phyloP scores from a whole-genome alignment of 2,113 vertebrate species.

The Phyllostomus hastatus region DNA sequence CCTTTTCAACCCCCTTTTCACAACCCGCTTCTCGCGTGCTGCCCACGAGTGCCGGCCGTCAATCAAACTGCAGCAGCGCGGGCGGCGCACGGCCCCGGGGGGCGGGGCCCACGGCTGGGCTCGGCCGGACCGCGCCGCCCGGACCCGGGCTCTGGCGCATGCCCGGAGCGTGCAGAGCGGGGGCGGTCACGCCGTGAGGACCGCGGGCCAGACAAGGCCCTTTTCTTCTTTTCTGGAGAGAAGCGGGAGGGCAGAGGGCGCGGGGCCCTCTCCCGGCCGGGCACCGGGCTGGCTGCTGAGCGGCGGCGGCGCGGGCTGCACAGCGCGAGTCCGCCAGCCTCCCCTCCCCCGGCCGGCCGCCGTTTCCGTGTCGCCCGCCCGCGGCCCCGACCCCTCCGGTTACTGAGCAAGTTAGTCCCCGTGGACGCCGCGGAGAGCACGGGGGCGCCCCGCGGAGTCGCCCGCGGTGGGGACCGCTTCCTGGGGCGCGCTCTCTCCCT shows the following conservation, averaged over 20 bases:
- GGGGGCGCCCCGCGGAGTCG: neutral
- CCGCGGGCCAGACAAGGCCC: neutral
- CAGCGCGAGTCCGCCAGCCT: neutral
- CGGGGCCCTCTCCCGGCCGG: accelerated
- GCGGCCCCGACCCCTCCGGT: too few relatives aligned
- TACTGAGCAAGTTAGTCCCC: neutral
- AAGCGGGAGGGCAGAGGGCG: accelerated
- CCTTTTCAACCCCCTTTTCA: constrained; percentile 46
- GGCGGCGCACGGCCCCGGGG: accelerated
- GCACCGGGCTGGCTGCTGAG: neutral
- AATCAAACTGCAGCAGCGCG: accelerated
- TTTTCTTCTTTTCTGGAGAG: too few relatives aligned
- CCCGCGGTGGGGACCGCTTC: accelerated
- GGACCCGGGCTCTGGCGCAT: accelerated
- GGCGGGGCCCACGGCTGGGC: too few relatives aligned
- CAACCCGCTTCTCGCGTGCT: neutral
- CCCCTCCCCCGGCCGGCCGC: too few relatives aligned
- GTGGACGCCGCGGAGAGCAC: accelerated
- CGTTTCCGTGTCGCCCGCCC: too few relatives aligned
- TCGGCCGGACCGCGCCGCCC: accelerated
- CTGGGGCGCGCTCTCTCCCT: accelerated
- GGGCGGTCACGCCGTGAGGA: accelerated
- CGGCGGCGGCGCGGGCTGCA: too few relatives aligned
- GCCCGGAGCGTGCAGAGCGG: neutral
- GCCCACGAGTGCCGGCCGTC: neutral